A percentile compares a stretch with the other conserved stretches of the same genome.
These are phyloP conservation scores for Aromia moschata DNA, from an alignment of 2,888 invertebrate species.

Conservation along the genomic window DNA sequence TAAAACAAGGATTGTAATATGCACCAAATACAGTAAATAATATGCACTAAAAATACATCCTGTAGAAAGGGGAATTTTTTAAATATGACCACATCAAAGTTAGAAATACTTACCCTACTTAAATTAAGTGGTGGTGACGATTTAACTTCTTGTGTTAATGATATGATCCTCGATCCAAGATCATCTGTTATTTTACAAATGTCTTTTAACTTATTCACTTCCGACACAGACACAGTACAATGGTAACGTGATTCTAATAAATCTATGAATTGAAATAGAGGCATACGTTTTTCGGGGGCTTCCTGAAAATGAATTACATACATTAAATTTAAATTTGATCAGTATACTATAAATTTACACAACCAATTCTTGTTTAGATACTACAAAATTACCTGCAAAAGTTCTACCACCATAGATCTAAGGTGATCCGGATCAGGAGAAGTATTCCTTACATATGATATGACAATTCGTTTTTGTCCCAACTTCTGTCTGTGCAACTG, in stretches of 20 bases:
- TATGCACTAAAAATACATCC: too few species aligned
- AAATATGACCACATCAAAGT: too few species aligned
- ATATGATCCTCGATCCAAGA: constrained; percentile 74
- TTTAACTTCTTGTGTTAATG: constrained; percentile 69
- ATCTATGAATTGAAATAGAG: constrained; percentile 83
- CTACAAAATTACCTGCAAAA: constrained; percentile 73
- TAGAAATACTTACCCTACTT: constrained; percentile 48
- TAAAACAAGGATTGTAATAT: too few species aligned
- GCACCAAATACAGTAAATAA: too few species aligned
- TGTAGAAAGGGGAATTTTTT: too few species aligned
- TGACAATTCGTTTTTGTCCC: constrained; percentile 81
- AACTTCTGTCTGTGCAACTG: constrained; percentile 84
- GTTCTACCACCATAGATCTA: constrained; percentile 74
- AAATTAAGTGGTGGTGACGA: constrained; percentile 66
- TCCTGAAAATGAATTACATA: constrained; percentile 68
- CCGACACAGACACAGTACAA: constrained; percentile 77
- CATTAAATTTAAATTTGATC: too few species aligned
- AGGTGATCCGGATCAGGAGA: constrained; percentile 73
- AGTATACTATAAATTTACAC: too few species aligned
- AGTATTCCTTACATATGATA: constrained; percentile 74
- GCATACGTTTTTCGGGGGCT: constrained; percentile 77
- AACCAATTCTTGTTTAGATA: too few species aligned
- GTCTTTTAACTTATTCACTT: constrained; percentile 79
- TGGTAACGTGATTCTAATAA: constrained; percentile 84
- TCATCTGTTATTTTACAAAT: constrained; percentile 80